Conservation (phyloP, 2,888 invertebrate species). For the Aphidius colemani region DNA sequence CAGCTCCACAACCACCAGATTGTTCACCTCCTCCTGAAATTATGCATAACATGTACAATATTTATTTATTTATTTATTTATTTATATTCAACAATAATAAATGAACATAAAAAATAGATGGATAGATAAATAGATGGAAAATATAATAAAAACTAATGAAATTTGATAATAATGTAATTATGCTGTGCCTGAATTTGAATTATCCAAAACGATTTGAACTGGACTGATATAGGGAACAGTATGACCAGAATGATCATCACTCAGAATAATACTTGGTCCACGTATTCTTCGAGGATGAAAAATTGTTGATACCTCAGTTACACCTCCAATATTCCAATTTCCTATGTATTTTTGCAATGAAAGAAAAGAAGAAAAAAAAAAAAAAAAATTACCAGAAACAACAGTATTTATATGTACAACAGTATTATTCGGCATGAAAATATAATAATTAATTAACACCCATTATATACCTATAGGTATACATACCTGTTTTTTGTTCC, state of each 20-base stretch:
- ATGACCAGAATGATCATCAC: conserved; percentile 48
- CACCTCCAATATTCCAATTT: conserved; percentile 44
- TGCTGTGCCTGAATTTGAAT: conserved; percentile 23
- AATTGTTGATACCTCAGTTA: conserved; percentile 54
- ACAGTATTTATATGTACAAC: background rate
- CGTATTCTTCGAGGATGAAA: conserved; percentile 55
- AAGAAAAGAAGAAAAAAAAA: background rate
- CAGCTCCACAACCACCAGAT: conserved; percentile 46
- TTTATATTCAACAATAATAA: background rate
- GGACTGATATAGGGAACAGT: conserved; percentile 41
- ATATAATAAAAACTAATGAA: conserved; percentile 6
- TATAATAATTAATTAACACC: background rate
- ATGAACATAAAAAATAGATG: no score
- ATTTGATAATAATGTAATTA: no score
- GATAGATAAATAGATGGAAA: background rate
- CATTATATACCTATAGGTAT: background rate
- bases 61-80: background rate
- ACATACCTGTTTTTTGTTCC: no score
- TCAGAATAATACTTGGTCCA: conserved; percentile 48
- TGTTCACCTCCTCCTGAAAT: conserved; percentile 48
- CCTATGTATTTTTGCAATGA: background rate
- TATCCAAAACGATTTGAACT: conserved; percentile 45
- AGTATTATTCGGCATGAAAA: background rate
- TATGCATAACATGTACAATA: background rate
- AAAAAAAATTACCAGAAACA: background rate